Evolutionary conservation across 2,797 vertebrate species (phyloP).

Genomic region (Chelmon rostratus): DNA sequence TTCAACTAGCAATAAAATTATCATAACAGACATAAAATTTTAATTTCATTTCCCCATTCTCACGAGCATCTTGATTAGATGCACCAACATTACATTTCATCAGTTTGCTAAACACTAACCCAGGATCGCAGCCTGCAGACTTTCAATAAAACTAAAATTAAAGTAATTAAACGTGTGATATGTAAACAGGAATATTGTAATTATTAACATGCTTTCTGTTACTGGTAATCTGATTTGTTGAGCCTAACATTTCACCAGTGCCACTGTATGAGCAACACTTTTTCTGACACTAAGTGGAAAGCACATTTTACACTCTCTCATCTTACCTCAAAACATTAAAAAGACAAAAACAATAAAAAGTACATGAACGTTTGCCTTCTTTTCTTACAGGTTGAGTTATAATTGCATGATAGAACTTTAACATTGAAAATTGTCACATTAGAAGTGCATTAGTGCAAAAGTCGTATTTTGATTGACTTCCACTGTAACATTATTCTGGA

Average conservation of each 20-base stretch:
- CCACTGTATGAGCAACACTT: neutral
- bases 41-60: constrained; percentile 45
- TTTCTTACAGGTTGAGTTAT: neutral
- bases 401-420: neutral
- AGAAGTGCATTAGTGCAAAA: neutral
- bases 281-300: neutral
- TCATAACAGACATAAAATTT: constrained; percentile 56
- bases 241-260: neutral
- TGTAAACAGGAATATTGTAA: constrained; percentile 25
- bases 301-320: neutral
- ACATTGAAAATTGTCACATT: neutral
- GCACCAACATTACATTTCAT: constrained; percentile 33
- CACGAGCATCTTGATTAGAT: constrained; percentile 49
- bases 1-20: constrained; percentile 64
- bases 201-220: constrained; percentile 11
- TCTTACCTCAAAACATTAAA: neutral
- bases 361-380: neutral
- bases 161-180: constrained; percentile 42
- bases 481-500: neutral
- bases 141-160: constrained; percentile 40
- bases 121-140: constrained; percentile 39
- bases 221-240: constrained; percentile 13
- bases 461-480: neutral
- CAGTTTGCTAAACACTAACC: constrained; percentile 34
- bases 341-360: neutral